phyloP scores from a whole-genome alignment of 2,888 invertebrate species.

The Rosalia funebris region DNA sequence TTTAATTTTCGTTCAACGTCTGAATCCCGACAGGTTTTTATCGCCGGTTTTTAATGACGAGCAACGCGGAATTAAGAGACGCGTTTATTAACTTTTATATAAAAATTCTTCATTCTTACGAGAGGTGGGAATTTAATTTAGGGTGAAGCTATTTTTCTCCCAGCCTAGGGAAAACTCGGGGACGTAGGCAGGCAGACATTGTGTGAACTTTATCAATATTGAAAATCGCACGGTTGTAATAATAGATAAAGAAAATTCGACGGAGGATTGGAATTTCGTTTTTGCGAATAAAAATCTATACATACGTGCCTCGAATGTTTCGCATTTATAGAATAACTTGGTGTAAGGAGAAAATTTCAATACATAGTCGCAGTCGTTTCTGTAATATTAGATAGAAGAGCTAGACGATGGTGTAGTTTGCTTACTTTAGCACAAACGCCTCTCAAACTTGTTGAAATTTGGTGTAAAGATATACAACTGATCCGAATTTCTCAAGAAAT shows the following conservation, averaged over 20 bases:
- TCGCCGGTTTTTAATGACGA: background rate
- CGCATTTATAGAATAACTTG: slow-evolving; percentile 19
- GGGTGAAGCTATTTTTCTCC: background rate
- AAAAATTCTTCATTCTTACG: background rate
- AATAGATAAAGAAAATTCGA: slow-evolving; percentile 33
- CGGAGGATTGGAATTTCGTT: slow-evolving; percentile 27
- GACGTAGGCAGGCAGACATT: background rate
- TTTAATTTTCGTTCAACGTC: background rate
- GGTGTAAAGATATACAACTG: too few relatives aligned
- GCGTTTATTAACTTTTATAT: background rate
- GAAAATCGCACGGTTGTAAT: slow-evolving; percentile 40
- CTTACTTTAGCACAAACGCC: too few relatives aligned
- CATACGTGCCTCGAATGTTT: slow-evolving; percentile 30
- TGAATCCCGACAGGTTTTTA: background rate
- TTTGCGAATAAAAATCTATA: slow-evolving; percentile 29
- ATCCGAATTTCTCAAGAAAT: too few relatives aligned
- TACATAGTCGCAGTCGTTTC: background rate
- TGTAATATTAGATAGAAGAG: too few relatives aligned
- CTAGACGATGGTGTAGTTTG: too few relatives aligned
- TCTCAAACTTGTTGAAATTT: too few relatives aligned
- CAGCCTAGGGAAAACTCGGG: background rate
- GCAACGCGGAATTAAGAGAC: background rate
- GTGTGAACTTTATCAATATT: slow-evolving; percentile 43
- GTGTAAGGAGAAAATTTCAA: background rate
- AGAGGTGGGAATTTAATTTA: background rate